These are phyloP conservation scores for Tipula helvola DNA, from an alignment of 2,888 invertebrate species.

Conservation along the genomic window DNA sequence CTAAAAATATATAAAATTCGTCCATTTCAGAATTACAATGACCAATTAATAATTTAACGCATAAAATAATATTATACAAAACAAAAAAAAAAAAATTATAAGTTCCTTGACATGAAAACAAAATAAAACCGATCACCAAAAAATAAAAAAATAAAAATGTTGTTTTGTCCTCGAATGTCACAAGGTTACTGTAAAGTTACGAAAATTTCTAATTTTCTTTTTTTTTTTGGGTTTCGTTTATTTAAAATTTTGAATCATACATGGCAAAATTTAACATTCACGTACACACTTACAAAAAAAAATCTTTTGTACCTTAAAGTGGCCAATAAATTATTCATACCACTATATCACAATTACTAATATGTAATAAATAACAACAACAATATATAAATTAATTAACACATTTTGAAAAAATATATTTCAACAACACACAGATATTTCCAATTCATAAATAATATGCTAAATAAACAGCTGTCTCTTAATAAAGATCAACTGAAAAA, in stretches of 20 bases:
- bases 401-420: not conserved
- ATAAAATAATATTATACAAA: not conserved
- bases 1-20: conserved; percentile 8
- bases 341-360: not conserved
- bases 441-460: not conserved
- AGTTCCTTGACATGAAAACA: conserved; percentile 9
- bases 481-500: not conserved
- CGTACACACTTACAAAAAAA: not conserved
- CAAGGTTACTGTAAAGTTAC: not conserved
- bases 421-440: not conserved
- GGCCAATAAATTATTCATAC: conserved; percentile 1
- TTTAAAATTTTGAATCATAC: not conserved
- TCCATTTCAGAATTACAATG: not conserved
- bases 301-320: not conserved
- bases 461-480: not conserved
- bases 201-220: conserved; percentile 8
- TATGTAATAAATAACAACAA: not conserved
- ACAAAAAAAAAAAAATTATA: not conserved
- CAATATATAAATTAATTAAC: not conserved
- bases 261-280: not conserved
- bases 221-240: not conserved
- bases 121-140: conserved; percentile 8
- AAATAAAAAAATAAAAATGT: not conserved
- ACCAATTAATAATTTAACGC: not conserved
- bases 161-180: conserved; percentile 8